These are phyloP conservation scores for Tenualosa thibaudeaui DNA, from an alignment of 2,797 vertebrate genomes.

Conservation along the genomic window DNA sequence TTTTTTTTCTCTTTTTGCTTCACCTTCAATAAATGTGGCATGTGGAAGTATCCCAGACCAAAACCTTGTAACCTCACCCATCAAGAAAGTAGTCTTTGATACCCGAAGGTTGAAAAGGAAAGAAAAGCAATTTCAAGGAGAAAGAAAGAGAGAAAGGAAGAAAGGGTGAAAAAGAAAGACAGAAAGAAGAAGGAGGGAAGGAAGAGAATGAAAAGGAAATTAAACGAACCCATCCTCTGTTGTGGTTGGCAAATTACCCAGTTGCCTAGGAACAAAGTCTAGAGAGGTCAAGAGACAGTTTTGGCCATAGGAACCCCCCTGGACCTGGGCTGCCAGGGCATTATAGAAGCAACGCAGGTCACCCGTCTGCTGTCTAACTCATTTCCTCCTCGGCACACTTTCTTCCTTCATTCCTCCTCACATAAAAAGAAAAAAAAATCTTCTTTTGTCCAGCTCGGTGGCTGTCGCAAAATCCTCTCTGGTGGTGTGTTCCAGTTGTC, in stretches of 20 bases:
- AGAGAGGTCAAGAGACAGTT: conserved; percentile 67
- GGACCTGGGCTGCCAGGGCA: conserved; percentile 53
- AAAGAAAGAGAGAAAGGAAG: too few relatives aligned
- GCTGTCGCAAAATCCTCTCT: conserved; percentile 59
- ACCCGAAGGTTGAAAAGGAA: conserved; percentile 39
- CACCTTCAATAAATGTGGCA: conserved; percentile 57
- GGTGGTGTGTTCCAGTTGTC: conserved; percentile 65
- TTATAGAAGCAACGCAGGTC: conserved; percentile 62
- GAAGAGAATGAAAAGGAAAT: conserved; percentile 5
- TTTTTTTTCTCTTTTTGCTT: background rate
- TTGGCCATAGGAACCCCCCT: conserved; percentile 47
- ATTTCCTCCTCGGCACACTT: conserved; percentile 37
- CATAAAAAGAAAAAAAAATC: conserved; percentile 43
- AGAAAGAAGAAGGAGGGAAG: conserved; percentile 31
- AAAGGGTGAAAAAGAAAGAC: conserved; percentile 26
- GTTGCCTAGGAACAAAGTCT: conserved; percentile 40
- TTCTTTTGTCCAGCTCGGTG: conserved; percentile 58
- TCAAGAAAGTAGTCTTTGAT: conserved; percentile 58
- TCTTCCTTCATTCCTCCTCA: background rate
- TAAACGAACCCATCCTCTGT: background rate
- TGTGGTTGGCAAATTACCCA: conserved; percentile 52
- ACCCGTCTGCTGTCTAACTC: conserved; percentile 66
- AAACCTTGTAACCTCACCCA: conserved; percentile 48
- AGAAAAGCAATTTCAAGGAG: conserved; percentile 38
- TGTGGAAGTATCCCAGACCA: conserved; percentile 48